These are phyloP conservation scores for Laticauda laticaudata DNA, from an alignment of 2,113 vertebrate genomes.

Conservation along the genomic window DNA sequence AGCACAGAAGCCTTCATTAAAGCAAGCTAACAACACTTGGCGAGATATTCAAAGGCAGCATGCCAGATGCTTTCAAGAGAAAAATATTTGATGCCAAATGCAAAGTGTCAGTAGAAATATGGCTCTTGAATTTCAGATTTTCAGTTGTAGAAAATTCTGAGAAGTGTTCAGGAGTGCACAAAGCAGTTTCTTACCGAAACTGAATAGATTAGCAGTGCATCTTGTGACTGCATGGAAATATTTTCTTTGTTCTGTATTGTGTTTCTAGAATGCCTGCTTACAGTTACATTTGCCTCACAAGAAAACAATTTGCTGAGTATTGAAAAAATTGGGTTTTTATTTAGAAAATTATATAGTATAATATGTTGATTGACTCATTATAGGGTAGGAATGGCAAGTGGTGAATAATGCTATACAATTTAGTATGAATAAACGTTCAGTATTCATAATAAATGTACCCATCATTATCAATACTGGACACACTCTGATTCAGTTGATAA, in stretches of 20 bases:
- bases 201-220: accelerated
- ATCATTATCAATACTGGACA: neutral
- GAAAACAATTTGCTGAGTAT: neutral
- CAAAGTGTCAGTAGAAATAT: constrained; percentile 23
- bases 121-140: neutral
- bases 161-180: neutral
- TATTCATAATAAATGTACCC: neutral
- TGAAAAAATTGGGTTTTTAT: neutral
- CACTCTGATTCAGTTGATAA: neutral
- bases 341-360: neutral
- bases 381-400: neutral
- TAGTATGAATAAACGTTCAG: neutral
- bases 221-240: neutral
- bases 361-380: neutral
- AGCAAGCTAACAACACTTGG: constrained; percentile 20
- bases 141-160: constrained; percentile 23
- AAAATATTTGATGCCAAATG: constrained; percentile 32
- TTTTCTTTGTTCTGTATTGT: neutral
- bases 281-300: neutral
- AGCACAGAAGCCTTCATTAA: constrained; percentile 32
- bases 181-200: neutral
- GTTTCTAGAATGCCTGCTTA: neutral
- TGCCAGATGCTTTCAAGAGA: constrained; percentile 33
- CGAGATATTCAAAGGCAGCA: constrained; percentile 24
- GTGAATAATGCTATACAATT: neutral